Base-by-base conservation (phyloP, 2,888 invertebrate species). In the Chesias legatella region DNA sequence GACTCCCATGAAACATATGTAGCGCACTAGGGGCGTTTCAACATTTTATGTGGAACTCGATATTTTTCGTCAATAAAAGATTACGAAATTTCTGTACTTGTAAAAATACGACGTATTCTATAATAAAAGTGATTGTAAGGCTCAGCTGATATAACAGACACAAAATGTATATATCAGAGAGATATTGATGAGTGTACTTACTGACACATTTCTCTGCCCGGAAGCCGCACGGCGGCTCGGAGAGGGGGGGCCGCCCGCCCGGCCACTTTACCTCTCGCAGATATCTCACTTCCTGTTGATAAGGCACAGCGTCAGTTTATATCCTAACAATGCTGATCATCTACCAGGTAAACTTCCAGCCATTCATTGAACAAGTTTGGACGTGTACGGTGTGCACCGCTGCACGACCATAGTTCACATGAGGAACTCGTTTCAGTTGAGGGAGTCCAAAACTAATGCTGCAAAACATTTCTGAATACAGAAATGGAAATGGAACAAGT, bases 161-260 rank as follows among this genome's bases (percentile, higher is more conserved):
- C 5, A 17, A 17, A 17, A 17, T 17, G 3, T 9, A 10, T 25
- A 25, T 25, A 5, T 8, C 5, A 1, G 1, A 7, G 8, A 25
- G 1, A 9, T 5, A 25, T 25, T 25, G 9, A 25, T n/a, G 10
- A 25, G 9, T 9, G 21, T 60, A 93, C 94, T 92, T 90, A 96
- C 96, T 93, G 67, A 94, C 94, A 77, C 98, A 98, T 73, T 94
- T 94, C 84, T 97, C 95, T 36, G 94, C 95, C 22, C 92, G 89
- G 76, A 96, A 98, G n/a, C 98, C 98, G 76, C 98, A 98, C 13
- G 89, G 88, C 1, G 97, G 98, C 62, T 95, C 95, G 1, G 96
- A 94, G 8, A 94, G 90, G 0, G 98, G 97, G 24, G 93, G 94
- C 29, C 88, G 85, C 6, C 92, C 92, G 7, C 91, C 90, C 11